These are phyloP conservation scores for Therioaphis trifolii DNA, from an alignment of 2,888 invertebrate genomes.

Conservation along the genomic window DNA sequence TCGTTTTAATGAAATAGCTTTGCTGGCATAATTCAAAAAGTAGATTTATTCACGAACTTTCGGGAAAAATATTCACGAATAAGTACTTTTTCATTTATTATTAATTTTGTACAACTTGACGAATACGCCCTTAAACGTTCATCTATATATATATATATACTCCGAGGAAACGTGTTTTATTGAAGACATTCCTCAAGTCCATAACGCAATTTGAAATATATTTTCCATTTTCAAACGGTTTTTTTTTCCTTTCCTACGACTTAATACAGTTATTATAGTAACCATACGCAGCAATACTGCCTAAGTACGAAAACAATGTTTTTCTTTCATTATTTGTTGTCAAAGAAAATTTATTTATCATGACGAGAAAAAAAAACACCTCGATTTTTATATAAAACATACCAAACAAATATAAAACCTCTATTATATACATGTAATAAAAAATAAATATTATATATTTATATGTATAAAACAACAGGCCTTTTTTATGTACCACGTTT, in stretches of 20 bases:
- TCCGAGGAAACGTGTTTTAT: constrained; percentile 10
- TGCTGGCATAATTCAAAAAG: constrained; percentile 33
- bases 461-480: no score
- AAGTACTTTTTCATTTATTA: constrained; percentile 25
- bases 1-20: constrained; percentile 54
- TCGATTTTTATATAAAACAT: no score
- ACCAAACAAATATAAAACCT: no score
- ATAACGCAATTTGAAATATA: neutral
- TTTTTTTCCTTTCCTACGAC: neutral
- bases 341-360: no score
- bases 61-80: constrained; percentile 28
- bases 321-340: no score
- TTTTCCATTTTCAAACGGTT: neutral
- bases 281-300: no score
- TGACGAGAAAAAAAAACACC: no score
- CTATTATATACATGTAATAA: no score
- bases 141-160: neutral
- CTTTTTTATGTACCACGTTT: no score
- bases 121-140: neutral
- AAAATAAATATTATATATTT: no score
- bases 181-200: neutral
- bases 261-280: no score
- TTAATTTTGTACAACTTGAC: constrained; percentile 17
- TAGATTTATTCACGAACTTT: neutral
- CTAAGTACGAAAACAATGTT: no score